Base-by-base conservation (phyloP, 2,888 invertebrate species). In the Synergus japonicus region DNA sequence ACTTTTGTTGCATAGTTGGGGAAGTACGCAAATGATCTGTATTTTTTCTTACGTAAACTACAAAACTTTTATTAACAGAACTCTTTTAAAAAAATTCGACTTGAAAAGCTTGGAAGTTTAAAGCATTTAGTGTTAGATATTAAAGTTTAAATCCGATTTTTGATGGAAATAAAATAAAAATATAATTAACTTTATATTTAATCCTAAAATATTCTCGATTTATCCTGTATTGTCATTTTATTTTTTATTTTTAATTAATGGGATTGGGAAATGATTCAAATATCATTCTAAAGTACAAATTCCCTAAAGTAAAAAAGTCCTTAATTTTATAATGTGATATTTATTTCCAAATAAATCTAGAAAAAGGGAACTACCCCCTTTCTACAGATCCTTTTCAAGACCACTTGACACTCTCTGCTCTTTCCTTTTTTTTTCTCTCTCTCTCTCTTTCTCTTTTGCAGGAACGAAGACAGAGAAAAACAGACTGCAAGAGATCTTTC, bases 351-450 rank as follows among this genome's bases (percentile, higher is more conserved):
- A 58, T 54, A 22, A 58, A 44, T 60, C 41, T 8, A 29, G 44
- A 63, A 76, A 37, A 43, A 15, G 60, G 60, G 13, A 73, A 73
- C 69, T 49, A 73, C 49, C 69, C 69, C 69, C 37, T 73, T 69
- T 69, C 46, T 49, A 1, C 49, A 49, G 49, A 73, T 73, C 10
- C 49, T 37, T 73, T 8, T 73, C n/a, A 29, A 73, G 22, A 29
- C 13, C 49, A 73, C 69, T 73, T 4, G 12, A 54, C 29, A n/a
- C 37, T 9, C 49, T 73, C 37, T 54, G n/a, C 54, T 37, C 4
- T 12, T 54, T 37, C 10, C 10, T 37, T 58, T 73, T 41, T 54
- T n/a, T 37, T 1, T 37, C 37, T 37, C 13, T 49, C 46, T 54
- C 54, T 41, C 69, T 12, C 73, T 54, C 37, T 29, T 41, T 73